Percentiles rank a stretch among this genome's conserved stretches.
phyloP scores from a whole-genome alignment of 2,888 invertebrate species.

The Cantharis nigra region DNA sequence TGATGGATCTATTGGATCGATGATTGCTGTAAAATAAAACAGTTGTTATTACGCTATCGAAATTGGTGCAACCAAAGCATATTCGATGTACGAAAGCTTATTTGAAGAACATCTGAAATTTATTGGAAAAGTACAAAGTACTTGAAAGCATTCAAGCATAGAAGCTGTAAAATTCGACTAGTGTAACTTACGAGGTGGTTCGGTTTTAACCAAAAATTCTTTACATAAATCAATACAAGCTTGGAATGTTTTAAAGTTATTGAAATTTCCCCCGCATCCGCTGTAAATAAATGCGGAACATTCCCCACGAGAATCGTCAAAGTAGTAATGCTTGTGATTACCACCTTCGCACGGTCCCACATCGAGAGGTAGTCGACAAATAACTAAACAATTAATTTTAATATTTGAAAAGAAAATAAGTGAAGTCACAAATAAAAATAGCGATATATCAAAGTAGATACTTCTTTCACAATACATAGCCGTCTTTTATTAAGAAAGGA shows the following conservation, averaged over 20 bases:
- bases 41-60: neutral
- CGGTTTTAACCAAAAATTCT: conserved; percentile 44
- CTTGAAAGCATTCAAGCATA: neutral
- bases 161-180: neutral
- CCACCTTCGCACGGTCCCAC: conserved; percentile 64
- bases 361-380: conserved; percentile 68
- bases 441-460: too few relatives aligned
- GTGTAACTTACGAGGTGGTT: conserved; percentile 45
- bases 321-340: conserved; percentile 71
- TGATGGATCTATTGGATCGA: neutral
- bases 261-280: conserved; percentile 87
- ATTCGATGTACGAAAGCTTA: neutral
- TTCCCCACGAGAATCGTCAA: conserved; percentile 67
- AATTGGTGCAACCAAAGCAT: neutral
- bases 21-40: neutral
- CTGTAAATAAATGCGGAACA: conserved; percentile 82
- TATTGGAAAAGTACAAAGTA: neutral
- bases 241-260: conserved; percentile 78
- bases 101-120: neutral
- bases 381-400: conserved; percentile 53
- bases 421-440: neutral
- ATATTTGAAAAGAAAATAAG: conserved; percentile 30
- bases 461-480: neutral
- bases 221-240: conserved; percentile 69
- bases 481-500: too few relatives aligned